A percentile compares a stretch with the other conserved stretches of the same genome.
phyloP scores from a whole-genome alignment of 2,888 invertebrate genomes.

The Coleophora flavipennella region DNA sequence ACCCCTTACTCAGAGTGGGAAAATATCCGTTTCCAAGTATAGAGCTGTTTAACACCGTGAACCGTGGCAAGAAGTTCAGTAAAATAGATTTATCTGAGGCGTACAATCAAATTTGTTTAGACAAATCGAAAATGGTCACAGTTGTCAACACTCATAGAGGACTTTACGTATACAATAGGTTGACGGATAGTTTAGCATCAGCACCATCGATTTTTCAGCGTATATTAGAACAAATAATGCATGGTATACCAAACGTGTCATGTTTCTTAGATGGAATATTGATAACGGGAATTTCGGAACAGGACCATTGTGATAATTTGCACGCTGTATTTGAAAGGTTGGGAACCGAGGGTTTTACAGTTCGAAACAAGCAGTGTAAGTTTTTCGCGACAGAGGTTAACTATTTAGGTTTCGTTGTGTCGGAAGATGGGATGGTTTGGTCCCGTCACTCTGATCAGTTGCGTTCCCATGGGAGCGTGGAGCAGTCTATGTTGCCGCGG shows the following conservation, averaged over 20 bases:
- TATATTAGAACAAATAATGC: too few relatives aligned
- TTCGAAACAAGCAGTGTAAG: conserved; percentile 12
- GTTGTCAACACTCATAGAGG: conserved; percentile 17
- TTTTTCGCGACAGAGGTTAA: conserved; percentile 9
- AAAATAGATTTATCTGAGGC: background rate
- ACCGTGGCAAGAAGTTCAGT: background rate
- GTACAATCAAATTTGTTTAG: conserved; percentile 9
- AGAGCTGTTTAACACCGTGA: background rate
- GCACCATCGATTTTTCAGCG: too few relatives aligned
- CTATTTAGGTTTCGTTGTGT: conserved; percentile 8
- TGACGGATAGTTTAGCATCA: conserved; percentile 14
- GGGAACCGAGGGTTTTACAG: conserved; percentile 6
- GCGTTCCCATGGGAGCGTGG: too few relatives aligned
- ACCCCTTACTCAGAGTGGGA: background rate
- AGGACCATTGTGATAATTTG: too few relatives aligned
- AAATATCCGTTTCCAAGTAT: conserved; percentile 5
- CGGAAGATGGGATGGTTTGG: conserved; percentile 11
- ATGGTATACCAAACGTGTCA: too few relatives aligned
- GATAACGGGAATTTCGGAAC: too few relatives aligned
- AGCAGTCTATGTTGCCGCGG: too few relatives aligned
- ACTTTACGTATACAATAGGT: conserved; percentile 13
- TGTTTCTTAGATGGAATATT: too few relatives aligned
- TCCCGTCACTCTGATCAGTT: too few relatives aligned
- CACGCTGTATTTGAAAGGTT: conserved; percentile 14
- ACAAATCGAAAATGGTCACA: conserved; percentile 7